Base-by-base conservation (phyloP, 1,140 invertebrate species). In the Nautilus pompilius region DNA sequence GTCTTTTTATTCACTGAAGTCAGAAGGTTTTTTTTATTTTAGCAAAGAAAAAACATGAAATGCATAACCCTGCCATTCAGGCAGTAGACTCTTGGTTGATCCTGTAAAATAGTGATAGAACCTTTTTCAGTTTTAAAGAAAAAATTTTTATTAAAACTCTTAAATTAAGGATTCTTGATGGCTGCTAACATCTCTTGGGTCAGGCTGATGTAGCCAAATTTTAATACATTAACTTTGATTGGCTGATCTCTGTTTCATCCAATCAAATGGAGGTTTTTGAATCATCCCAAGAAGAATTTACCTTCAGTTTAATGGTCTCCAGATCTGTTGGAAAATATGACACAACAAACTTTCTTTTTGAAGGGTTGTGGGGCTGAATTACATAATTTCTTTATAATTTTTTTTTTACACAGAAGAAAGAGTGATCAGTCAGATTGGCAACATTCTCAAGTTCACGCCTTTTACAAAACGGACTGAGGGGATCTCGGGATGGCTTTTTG, bases 381-480 rank as follows among this genome's bases (percentile, higher is more conserved):
- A 62, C 61, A 28, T 56, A 58, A 32, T 63, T 67, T 51, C 63
- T 65, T 32, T 58, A 68, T 17, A 59, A 32, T 33, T 32, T 61
- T 60, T 72, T 84, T 65, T 76, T 33, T 36, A 86, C 80, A 45
- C 82, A 87, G 92, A 91, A 51, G 93, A 95, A 82, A 84, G 88
- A 63, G 82, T 91, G 36, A 88, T 92, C 63, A 88, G 89, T 8
- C 86, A 88, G 73, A 90, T 90, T 20, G 87, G 90, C 75, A 90
- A 88, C 80, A 91, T 93, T 32, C 83, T 93, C 34, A 88, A 93
- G 85, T 91, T 90, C 82, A 87, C 88, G 64, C 90, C 91, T 6
- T 87, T 92, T 58, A 89, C 88, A 75, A 90, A 93, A 74, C 81
- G 87, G 56, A 91, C 90, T 67, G 87, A 88, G 74, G 90, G 90